These are phyloP conservation scores for Leptopilina clavipes DNA, from an alignment of 1,140 invertebrate genomes.

Conservation along the genomic window DNA sequence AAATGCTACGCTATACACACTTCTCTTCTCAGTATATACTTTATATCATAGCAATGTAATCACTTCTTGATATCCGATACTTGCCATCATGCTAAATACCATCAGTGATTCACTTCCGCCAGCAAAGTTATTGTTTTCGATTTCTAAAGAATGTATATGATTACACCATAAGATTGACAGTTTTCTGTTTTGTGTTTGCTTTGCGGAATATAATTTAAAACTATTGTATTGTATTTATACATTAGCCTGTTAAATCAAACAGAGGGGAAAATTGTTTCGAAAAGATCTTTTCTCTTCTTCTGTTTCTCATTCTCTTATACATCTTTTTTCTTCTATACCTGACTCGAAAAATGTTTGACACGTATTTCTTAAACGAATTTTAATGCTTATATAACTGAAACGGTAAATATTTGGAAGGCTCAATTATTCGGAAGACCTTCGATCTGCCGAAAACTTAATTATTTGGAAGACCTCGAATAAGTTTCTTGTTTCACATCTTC, in stretches of 20 bases:
- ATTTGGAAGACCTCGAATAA: not conserved
- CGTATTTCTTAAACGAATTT: not conserved
- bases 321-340: not conserved
- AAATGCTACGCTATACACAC: too few species aligned
- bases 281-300: not conserved
- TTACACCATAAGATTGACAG: too few species aligned
- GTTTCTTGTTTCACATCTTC: too few species aligned
- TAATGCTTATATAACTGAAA: not conserved
- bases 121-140: too few species aligned
- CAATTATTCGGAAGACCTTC: conserved; percentile 7
- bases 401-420: conserved; percentile 15
- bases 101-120: too few species aligned
- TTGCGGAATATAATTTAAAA: too few species aligned
- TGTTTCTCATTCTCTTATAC: not conserved
- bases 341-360: not conserved
- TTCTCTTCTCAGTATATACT: too few species aligned
- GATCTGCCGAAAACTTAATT: not conserved
- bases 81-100: too few species aligned
- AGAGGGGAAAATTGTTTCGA: not conserved
- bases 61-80: too few species aligned
- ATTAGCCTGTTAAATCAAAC: not conserved
- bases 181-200: too few species aligned
- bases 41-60: too few species aligned
- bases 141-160: too few species aligned
- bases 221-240: not conserved